phyloP scores from a whole-genome alignment of 2,797 vertebrate genomes.

The Pseudomugil tenellus region DNA sequence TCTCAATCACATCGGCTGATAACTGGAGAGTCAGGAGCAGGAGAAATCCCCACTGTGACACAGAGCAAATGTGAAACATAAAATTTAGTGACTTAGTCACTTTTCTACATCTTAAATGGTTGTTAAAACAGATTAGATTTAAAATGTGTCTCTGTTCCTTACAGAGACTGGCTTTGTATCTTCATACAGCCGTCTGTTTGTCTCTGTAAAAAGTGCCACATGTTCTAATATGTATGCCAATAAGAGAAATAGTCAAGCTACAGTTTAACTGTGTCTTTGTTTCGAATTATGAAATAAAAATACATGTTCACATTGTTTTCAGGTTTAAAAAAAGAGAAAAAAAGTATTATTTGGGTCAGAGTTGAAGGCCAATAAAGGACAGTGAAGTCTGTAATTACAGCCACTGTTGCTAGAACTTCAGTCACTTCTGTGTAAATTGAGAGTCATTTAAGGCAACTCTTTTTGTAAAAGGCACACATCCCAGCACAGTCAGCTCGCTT shows the following conservation, averaged over 20 bases:
- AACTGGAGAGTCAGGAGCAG: conserved; percentile 62
- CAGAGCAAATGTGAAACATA: conserved; percentile 20
- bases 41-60: conserved; percentile 42
- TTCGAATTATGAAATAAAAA: neutral
- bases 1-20: conserved; percentile 71
- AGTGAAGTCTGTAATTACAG: neutral
- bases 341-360: conserved; percentile 4
- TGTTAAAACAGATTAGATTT: conserved; percentile 15
- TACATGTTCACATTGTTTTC: neutral
- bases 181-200: conserved; percentile 1
- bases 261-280: conserved; percentile 14
- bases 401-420: conserved; percentile 21
- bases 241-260: neutral
- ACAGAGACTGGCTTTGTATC: conserved; percentile 21
- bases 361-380: conserved; percentile 8
- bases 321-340: conserved; percentile 9
- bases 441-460: conserved; percentile 45
- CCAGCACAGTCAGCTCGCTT: conserved; percentile 38
- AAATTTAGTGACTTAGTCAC: conserved; percentile 13
- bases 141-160: conserved; percentile 26
- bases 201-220: conserved; percentile 21
- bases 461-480: conserved; percentile 49
- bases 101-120: conserved; percentile 14
- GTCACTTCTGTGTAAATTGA: conserved; percentile 44
- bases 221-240: conserved; percentile 22